Conservation (phyloP, 2,888 invertebrate species). For the Trachelus tabidus region DNA sequence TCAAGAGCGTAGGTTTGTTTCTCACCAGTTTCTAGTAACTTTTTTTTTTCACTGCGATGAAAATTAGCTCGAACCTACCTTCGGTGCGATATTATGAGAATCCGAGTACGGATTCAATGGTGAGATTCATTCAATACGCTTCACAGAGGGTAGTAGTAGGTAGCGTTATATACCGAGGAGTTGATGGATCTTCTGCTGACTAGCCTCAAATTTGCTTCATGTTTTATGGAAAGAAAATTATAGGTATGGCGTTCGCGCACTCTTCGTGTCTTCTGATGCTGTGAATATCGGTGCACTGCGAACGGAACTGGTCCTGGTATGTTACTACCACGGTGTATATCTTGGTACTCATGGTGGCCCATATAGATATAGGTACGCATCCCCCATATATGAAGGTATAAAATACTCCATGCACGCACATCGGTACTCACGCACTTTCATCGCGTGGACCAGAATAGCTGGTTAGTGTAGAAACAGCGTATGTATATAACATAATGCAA, state of each 20-base stretch:
- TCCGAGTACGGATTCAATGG: background rate
- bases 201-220: slow-evolving; percentile 42
- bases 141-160: background rate
- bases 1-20: background rate
- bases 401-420: background rate
- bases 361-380: background rate
- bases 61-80: no score
- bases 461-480: background rate
- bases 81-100: background rate
- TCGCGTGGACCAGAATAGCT: background rate
- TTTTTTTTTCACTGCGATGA: no score
- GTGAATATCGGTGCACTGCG: background rate
- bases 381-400: background rate
- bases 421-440: background rate
- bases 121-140: background rate
- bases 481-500: background rate
- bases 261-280: background rate
- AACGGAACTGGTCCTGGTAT: background rate
- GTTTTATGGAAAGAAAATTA: slow-evolving; percentile 44
- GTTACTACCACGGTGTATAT: background rate
- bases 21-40: background rate
- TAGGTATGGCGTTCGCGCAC: slow-evolving; percentile 25
- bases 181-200: slow-evolving; percentile 37
- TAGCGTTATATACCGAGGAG: slow-evolving; percentile 3
- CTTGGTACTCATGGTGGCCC: background rate